These are phyloP conservation scores for Myotis davidii DNA, from an alignment of 2,113 vertebrate species.

Conservation along the genomic window DNA sequence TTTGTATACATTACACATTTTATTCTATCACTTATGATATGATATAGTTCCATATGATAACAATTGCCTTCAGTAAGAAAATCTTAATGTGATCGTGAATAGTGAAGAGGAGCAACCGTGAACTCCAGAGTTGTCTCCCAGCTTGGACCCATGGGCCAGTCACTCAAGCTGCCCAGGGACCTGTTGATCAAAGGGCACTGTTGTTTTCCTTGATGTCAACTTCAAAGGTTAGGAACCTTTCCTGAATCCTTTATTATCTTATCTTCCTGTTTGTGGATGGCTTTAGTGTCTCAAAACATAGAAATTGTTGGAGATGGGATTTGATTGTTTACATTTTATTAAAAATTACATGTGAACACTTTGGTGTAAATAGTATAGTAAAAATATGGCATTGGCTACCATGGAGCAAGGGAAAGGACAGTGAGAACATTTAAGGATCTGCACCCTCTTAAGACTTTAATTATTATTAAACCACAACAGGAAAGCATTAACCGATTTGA, in stretches of 20 bases:
- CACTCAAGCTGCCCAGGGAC: not conserved
- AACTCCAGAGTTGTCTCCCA: not conserved
- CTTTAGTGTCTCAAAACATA: not conserved
- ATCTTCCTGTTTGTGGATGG: not conserved
- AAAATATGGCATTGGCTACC: not conserved
- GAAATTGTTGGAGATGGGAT: not conserved
- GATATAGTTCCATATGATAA: not conserved
- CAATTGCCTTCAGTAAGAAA: not conserved
- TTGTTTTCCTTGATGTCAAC: slow-evolving; percentile 26
- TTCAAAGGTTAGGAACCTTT: slow-evolving; percentile 42
- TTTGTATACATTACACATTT: not conserved
- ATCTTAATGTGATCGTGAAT: not conserved
- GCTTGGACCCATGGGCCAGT: too few species aligned
- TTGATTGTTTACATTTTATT: not conserved
- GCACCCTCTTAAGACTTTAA: not conserved
- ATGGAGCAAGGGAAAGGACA: not conserved
- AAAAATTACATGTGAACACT: slow-evolving; percentile 14
- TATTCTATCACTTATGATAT: not conserved
- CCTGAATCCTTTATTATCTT: slow-evolving; percentile 54
- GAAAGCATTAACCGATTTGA: not conserved
- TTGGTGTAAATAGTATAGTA: not conserved
- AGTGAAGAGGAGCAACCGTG: not conserved
- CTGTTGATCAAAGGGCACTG: not conserved
- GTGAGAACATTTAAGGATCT: not conserved
- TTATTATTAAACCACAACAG: not conserved